Percentiles rank a stretch among this genome's conserved stretches.
Evolutionary conservation across 92 coral and sea anemone species (phyloP).

Genomic region (Palythoa heliodiscus): DNA sequence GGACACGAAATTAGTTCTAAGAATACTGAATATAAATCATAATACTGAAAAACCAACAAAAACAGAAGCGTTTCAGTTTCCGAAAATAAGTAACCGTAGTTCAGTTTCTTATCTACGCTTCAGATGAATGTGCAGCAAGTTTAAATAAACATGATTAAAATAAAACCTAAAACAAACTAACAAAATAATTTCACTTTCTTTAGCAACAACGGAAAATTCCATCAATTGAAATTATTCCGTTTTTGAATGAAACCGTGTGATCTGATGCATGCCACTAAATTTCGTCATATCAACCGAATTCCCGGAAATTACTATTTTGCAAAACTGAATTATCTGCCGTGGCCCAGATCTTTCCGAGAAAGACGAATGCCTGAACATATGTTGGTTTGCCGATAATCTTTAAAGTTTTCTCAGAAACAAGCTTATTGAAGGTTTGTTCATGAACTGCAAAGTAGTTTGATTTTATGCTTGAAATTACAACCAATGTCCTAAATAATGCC

Average conservation of each 20-base stretch:
- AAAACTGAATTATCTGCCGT: background rate
- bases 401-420: background rate
- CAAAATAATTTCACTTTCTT: too few species aligned
- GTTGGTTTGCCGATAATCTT: background rate
- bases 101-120: too few species aligned
- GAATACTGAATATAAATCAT: background rate
- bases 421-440: background rate
- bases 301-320: background rate
- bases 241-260: too few species aligned
- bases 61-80: too few species aligned
- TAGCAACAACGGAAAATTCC: too few species aligned
- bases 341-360: background rate
- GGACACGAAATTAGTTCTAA: background rate
- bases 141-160: too few species aligned
- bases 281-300: background rate
- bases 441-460: background rate
- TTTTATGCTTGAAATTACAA: background rate
- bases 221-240: too few species aligned
- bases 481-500: background rate
- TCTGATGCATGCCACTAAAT: background rate
- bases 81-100: too few species aligned
- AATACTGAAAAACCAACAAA: too few species aligned
- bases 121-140: too few species aligned
- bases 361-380: background rate
- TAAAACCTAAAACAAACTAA: too few species aligned